These are phyloP conservation scores for Pomatorhinus ruficollis DNA, from an alignment of 2,113 vertebrate species.

Conservation along the genomic window DNA sequence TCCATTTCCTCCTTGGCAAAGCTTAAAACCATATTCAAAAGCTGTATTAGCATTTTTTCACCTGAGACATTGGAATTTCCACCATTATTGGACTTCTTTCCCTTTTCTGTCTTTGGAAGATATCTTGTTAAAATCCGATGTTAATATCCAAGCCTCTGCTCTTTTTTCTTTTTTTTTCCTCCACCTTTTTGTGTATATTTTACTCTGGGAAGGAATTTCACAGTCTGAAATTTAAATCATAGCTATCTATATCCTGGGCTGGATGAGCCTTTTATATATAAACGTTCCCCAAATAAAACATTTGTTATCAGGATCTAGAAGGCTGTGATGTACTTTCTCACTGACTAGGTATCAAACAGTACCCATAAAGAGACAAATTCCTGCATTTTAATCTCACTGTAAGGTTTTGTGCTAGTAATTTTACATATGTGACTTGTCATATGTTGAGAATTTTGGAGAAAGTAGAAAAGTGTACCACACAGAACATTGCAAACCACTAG, in stretches of 20 bases:
- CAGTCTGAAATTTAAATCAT: slow-evolving; percentile 1
- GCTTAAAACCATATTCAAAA: slow-evolving; percentile 22
- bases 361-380: neutral
- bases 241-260: neutral
- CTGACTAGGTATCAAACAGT: neutral
- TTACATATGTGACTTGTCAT: neutral
- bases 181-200: neutral
- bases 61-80: slow-evolving; percentile 30
- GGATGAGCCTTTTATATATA: neutral
- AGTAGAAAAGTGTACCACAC: neutral
- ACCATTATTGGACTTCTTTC: neutral
- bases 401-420: neutral
- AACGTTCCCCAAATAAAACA: neutral
- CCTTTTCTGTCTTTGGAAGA: neutral
- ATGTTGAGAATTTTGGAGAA: neutral
- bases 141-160: neutral
- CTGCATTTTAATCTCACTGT: neutral
- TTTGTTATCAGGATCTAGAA: slow-evolving; percentile 6
- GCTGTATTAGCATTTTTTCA: slow-evolving; percentile 40
- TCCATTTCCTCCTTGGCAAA: slow-evolving; percentile 51
- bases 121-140: neutral
- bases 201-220: neutral
- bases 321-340: neutral
- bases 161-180: neutral
- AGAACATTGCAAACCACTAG: neutral